Evolutionary conservation across 37 sponge, comb jelly and placozoan species (phyloP).

Genomic region (Beroe forskalii): DNA sequence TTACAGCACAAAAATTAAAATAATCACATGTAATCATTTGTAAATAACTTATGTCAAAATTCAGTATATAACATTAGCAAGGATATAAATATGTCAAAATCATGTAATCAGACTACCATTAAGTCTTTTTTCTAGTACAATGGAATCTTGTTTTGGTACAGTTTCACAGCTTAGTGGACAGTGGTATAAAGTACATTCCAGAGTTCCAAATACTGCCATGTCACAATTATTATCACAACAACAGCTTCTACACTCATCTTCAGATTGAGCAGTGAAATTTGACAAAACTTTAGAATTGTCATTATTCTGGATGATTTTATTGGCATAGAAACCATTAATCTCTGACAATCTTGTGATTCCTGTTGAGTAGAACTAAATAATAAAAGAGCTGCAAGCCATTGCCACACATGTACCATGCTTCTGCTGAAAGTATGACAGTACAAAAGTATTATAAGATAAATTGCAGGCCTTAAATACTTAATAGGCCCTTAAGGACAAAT

Average conservation of each 20-base stretch:
- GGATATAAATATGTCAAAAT: no score
- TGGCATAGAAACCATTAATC: neutral
- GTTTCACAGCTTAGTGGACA: neutral
- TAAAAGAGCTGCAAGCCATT: no score
- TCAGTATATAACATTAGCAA: no score
- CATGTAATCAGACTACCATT: neutral
- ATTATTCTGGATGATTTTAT: neutral
- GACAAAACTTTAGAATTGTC: neutral
- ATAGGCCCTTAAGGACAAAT: no score
- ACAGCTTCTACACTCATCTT: constrained; percentile 1
- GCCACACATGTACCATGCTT: no score
- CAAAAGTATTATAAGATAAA: no score
- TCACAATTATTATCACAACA: neutral
- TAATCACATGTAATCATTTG: no score
- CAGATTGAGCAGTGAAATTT: neutral
- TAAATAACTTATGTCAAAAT: no score
- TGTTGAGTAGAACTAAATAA: no score
- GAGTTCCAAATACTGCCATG: constrained; percentile 5
- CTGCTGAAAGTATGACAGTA: no score
- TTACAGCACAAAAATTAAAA: no score
- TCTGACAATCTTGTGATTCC: neutral
- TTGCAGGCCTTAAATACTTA: no score
- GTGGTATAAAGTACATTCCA: constrained; percentile 4
- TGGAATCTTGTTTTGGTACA: neutral
- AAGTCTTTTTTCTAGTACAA: neutral